Conservation (phyloP, 2,888 invertebrate genomes). For the Rhagophthalmus giganteus region DNA sequence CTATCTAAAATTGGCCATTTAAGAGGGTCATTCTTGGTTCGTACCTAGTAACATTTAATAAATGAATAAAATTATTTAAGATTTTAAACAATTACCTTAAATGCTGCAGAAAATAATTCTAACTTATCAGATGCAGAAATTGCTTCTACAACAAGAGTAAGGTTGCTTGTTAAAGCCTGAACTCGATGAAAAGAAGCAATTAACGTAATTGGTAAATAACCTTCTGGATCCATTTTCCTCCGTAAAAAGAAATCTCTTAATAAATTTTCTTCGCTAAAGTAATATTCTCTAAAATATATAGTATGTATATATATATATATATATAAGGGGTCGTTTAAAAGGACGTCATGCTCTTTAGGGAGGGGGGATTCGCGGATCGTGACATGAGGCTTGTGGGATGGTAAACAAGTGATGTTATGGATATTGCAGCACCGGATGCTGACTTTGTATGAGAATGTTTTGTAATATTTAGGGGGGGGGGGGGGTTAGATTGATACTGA, state of each 20-base stretch:
- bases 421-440: no score
- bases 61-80: conserved; percentile 1
- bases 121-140: conserved; percentile 84
- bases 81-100: conserved; percentile 62
- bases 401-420: no score
- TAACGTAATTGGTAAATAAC: conserved; percentile 89
- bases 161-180: conserved; percentile 81
- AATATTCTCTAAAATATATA: conserved; percentile 84
- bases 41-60: conserved; percentile 61
- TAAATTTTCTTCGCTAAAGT: conserved; percentile 96
- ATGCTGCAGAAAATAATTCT: conserved; percentile 71
- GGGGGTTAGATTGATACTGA: no score
- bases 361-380: no score
- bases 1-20: conserved; percentile 86
- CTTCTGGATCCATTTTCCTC: conserved; percentile 93
- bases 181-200: conserved; percentile 97
- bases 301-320: background rate
- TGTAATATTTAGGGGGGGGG: no score
- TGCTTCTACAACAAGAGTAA: conserved; percentile 80
- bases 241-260: conserved; percentile 94
- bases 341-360: no score
- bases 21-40: conserved; percentile 79
- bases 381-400: no score
- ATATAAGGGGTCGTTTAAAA: no score
- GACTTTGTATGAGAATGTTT: no score